phyloP scores from a whole-genome alignment of 2,888 invertebrate species.

The Platycheirus rosarum region DNA sequence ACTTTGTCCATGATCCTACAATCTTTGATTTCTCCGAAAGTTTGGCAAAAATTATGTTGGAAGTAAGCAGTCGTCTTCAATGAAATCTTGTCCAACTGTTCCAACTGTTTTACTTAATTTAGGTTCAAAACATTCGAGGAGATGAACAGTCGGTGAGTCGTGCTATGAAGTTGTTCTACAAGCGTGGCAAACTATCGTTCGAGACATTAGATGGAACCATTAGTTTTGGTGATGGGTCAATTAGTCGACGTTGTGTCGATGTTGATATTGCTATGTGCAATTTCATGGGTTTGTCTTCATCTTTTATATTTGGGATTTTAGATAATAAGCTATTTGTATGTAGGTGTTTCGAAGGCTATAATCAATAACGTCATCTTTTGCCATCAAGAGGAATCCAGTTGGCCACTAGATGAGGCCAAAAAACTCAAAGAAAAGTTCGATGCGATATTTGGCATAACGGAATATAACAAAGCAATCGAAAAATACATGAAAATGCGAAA shows the following conservation, averaged over 20 bases:
- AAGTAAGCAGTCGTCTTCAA: no score
- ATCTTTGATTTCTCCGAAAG: conserved; percentile 80
- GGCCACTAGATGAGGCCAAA: conserved; percentile 97
- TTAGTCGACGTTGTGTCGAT: conserved; percentile 88
- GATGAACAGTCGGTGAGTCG: conserved; percentile 87
- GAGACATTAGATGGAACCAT: conserved; percentile 88
- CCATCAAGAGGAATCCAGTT: conserved; percentile 98
- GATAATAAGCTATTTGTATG: no score
- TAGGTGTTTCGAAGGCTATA: conserved; percentile 94
- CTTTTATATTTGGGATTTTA: neutral
- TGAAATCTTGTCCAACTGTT: neutral
- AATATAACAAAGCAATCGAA: conserved; percentile 95
- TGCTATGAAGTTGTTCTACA: conserved; percentile 86
- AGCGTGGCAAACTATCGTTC: conserved; percentile 84
- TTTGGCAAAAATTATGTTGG: conserved; percentile 82
- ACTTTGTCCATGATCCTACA: conserved; percentile 97
- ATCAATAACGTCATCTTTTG: conserved; percentile 98
- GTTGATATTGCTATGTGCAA: conserved; percentile 89
- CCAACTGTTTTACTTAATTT: neutral
- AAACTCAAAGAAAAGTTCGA: conserved; percentile 98
- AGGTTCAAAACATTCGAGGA: conserved; percentile 84
- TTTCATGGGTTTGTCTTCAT: conserved; percentile 82
- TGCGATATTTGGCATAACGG: conserved; percentile 97
- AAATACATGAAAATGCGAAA: conserved; percentile 87
- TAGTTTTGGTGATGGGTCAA: conserved; percentile 84